A percentile compares a stretch with the other conserved stretches of the same genome.
phyloP scores from a whole-genome alignment of 2,888 invertebrate species.

The Cataglyphis cursor region DNA sequence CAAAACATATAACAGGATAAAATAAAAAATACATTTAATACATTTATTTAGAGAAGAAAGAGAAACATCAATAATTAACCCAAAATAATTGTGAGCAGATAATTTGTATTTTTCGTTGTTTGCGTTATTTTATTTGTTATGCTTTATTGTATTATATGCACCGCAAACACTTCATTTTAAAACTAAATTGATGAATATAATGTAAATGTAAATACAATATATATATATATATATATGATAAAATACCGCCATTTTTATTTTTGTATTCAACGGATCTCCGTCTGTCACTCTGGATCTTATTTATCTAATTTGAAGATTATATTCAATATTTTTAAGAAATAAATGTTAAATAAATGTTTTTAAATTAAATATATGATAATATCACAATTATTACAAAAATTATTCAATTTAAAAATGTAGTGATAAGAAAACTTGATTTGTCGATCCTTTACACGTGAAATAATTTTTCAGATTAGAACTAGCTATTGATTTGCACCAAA shows the following conservation, averaged over 20 bases:
- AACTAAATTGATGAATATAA: constrained; percentile 1
- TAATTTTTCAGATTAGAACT: neutral
- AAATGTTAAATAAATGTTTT: neutral
- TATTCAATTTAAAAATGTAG: neutral
- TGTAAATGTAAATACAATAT: neutral
- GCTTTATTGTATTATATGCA: neutral
- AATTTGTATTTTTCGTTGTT: neutral
- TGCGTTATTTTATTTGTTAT: constrained; percentile 13
- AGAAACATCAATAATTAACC: neutral
- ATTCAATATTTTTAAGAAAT: neutral
- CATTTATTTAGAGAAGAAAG: neutral
- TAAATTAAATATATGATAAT: neutral
- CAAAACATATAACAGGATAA: neutral
- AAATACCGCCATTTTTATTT: neutral
- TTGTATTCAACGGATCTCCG: neutral
- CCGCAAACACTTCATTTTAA: constrained; percentile 9
- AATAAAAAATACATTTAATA: neutral
- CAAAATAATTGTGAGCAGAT: neutral
- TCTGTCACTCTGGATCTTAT: neutral
- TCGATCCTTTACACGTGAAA: neutral
- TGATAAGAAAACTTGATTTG: neutral
- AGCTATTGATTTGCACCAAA: neutral
- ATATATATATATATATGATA: neutral
- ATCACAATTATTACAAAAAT: neutral
- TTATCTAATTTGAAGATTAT: neutral